Evolutionary conservation across 2,888 invertebrate genomes (phyloP).

Genomic region (Sinotaia quadrata): DNA sequence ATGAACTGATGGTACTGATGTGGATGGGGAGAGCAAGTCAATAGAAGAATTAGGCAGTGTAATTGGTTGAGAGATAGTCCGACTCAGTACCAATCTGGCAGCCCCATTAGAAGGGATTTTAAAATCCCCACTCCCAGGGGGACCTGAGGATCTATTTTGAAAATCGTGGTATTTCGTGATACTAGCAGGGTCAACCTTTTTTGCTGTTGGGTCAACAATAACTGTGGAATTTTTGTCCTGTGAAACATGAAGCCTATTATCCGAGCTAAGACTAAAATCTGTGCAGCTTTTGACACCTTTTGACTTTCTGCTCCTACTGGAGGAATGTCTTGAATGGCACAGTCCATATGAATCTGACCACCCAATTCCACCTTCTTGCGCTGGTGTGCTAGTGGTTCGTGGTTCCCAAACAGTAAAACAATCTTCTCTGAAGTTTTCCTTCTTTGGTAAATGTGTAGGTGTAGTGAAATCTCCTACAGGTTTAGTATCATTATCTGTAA

Average conservation of each 20-base stretch:
- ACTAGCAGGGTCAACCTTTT: background rate
- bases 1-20: conserved; percentile 20
- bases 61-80: conserved; percentile 16
- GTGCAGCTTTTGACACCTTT: no score
- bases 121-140: no score
- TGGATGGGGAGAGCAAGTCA: background rate
- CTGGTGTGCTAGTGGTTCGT: conserved; percentile 48
- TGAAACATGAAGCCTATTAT: background rate
- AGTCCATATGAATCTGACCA: conserved; percentile 33
- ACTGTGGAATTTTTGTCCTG: background rate
- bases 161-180: no score
- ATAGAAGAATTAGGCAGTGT: background rate
- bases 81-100: conserved; percentile 11
- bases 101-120: no score
- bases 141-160: background rate
- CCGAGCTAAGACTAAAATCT: background rate
- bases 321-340: background rate
- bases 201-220: background rate
- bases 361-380: conserved; percentile 36
- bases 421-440: conserved; percentile 3
- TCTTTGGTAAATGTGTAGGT: background rate
- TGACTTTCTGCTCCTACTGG: no score
- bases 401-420: conserved; percentile 43
- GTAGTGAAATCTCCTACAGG: background rate
- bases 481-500: no score